These are phyloP conservation scores for Lymantria monacha DNA, from an alignment of 2,888 invertebrate genomes.

Conservation along the genomic window DNA sequence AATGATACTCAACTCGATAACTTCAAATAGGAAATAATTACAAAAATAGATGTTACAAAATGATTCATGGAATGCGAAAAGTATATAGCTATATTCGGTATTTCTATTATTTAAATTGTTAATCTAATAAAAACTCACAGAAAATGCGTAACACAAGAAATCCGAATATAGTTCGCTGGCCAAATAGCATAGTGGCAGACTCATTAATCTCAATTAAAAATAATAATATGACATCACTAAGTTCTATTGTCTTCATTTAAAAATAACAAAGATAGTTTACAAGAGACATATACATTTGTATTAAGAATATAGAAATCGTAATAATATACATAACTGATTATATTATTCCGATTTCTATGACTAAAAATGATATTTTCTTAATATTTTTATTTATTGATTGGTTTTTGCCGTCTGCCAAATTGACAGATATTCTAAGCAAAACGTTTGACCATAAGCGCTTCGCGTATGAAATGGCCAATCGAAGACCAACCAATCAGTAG, in stretches of 20 bases:
- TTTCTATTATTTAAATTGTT: conserved; percentile 3
- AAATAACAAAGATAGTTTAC: no score
- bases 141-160: conserved; percentile 19
- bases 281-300: no score
- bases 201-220: background rate
- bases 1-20: conserved; percentile 1
- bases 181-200: background rate
- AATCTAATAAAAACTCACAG: background rate
- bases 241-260: background rate
- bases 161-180: conserved; percentile 4
- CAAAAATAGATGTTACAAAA: background rate
- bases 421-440: no score
- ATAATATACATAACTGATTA: no score
- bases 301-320: no score
- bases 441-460: no score
- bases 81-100: conserved; percentile 14
- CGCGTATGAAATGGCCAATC: no score
- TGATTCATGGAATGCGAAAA: conserved; percentile 25
- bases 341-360: no score
- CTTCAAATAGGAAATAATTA: conserved; percentile 1
- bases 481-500: no score
- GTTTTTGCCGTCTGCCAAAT: no score
- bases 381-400: no score
- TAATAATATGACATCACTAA: background rate
- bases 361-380: no score